A percentile compares a stretch with the other conserved stretches of the same genome.
These are phyloP conservation scores for Agelastica alni DNA, from an alignment of 2,888 invertebrate species.

Conservation along the genomic window DNA sequence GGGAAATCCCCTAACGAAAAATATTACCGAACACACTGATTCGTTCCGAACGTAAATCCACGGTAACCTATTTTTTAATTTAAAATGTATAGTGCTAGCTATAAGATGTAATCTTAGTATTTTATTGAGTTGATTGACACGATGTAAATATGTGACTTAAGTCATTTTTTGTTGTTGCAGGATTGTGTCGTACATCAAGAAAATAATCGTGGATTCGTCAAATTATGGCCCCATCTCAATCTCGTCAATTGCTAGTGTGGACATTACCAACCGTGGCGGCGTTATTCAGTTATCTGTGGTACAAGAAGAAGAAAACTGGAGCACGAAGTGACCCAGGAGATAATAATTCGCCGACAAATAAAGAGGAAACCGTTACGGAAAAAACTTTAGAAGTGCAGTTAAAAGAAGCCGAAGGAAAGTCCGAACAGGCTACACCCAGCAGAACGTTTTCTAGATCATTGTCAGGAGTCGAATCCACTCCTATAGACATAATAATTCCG, in stretches of 20 bases:
- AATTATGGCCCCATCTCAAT: constrained; percentile 70
- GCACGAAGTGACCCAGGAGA: constrained; percentile 77
- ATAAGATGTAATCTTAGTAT: too few species aligned
- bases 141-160: constrained; percentile 5
- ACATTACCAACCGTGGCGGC: constrained; percentile 80
- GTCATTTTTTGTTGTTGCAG: constrained; percentile 46
- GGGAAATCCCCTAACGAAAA: too few species aligned
- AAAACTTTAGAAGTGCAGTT: constrained; percentile 56
- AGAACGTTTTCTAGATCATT: constrained; percentile 51
- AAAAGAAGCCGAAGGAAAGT: constrained; percentile 49
- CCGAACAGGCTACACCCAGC: constrained; percentile 13
- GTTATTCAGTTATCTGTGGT: constrained; percentile 80
- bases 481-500: constrained; percentile 66
- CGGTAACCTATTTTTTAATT: too few species aligned
- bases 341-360: constrained; percentile 46
- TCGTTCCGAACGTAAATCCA: too few species aligned
- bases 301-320: constrained; percentile 77
- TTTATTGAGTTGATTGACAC: too few species aligned
- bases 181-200: constrained; percentile 59
- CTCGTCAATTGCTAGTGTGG: constrained; percentile 77
- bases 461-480: constrained; percentile 65
- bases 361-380: constrained; percentile 24
- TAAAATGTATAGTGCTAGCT: too few species aligned
- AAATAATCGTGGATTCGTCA: constrained; percentile 72
- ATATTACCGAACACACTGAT: too few species aligned